These are phyloP conservation scores for Drosophila anomalipes DNA, from an alignment of 2,888 invertebrate species.

Conservation along the genomic window DNA sequence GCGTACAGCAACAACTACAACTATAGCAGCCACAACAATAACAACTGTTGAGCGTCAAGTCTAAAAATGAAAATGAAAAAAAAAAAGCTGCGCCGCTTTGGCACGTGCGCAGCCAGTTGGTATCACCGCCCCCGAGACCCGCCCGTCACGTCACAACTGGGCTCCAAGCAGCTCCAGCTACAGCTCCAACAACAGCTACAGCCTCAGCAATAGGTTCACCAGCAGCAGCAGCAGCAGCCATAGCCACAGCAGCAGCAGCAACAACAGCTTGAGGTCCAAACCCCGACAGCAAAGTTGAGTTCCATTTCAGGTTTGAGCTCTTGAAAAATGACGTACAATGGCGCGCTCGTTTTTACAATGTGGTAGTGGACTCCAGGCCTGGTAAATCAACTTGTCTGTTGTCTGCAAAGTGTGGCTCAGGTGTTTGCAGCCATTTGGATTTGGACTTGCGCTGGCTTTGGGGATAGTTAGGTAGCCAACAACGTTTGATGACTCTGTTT, in stretches of 20 bases:
- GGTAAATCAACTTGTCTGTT: constrained; percentile 78
- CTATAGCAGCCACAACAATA: constrained; percentile 21
- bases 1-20: constrained; percentile 28
- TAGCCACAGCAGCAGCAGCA: background rate
- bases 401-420: constrained; percentile 57
- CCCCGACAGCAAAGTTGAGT: constrained; percentile 50
- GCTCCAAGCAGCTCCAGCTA: constrained; percentile 18
- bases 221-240: constrained; percentile 9
- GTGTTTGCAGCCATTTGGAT: constrained; percentile 50
- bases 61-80: background rate
- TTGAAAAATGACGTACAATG: constrained; percentile 78
- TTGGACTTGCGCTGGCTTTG: constrained; percentile 11
- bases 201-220: constrained; percentile 20
- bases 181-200: constrained; percentile 23
- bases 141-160: constrained; percentile 35
- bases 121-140: constrained; percentile 38
- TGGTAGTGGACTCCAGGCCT: constrained; percentile 35
- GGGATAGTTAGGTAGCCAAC: constrained; percentile 46
- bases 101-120: constrained; percentile 72
- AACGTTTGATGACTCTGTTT: constrained; percentile 74
- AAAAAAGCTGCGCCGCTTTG: constrained; percentile 61
- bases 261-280: constrained; percentile 31
- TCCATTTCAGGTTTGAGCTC: constrained; percentile 73
- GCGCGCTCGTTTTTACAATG: constrained; percentile 34
- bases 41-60: constrained; percentile 26